These are phyloP conservation scores for Colletes latitarsis DNA, from an alignment of 1,140 invertebrate species.

Conservation along the genomic window DNA sequence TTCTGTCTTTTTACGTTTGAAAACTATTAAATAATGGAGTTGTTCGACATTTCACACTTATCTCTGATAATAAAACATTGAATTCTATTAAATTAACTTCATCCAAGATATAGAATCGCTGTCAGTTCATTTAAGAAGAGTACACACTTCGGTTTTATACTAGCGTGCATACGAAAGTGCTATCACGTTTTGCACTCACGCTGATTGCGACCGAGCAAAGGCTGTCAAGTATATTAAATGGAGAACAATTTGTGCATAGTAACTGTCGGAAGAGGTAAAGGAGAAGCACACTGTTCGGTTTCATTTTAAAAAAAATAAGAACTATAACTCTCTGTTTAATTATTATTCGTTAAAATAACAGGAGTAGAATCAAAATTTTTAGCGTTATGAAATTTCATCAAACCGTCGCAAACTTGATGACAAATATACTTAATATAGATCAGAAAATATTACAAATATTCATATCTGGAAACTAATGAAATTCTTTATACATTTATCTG, in stretches of 20 bases:
- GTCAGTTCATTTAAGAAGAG: slow-evolving; percentile 11
- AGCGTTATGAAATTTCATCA: too few relatives aligned
- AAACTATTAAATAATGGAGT: too few relatives aligned
- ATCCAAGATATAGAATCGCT: background rate
- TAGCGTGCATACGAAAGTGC: slow-evolving; percentile 55
- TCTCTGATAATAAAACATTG: too few relatives aligned
- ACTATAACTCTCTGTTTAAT: too few relatives aligned
- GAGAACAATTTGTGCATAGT: slow-evolving; percentile 44
- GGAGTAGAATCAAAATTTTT: background rate
- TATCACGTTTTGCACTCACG: slow-evolving; percentile 67
- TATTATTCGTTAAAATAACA: background rate
- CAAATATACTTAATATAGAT: too few relatives aligned
- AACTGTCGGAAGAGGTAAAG: slow-evolving; percentile 4
- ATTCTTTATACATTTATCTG: too few relatives aligned
- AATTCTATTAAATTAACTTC: slow-evolving; percentile 20
- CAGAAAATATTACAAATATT: too few relatives aligned
- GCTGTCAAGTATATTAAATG: slow-evolving; percentile 53
- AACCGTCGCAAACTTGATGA: too few relatives aligned
- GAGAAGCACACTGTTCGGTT: background rate
- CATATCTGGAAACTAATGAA: too few relatives aligned
- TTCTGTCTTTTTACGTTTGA: too few relatives aligned
- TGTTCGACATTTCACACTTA: too few relatives aligned
- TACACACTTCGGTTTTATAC: slow-evolving; percentile 38
- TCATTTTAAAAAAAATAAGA: too few relatives aligned
- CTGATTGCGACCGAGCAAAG: slow-evolving; percentile 70